Evolutionary conservation across 2,797 vertebrate species (phyloP), one percentile per base, ranked within the genome.

Genomic region (Hippopotamyrus pictus): DNA sequence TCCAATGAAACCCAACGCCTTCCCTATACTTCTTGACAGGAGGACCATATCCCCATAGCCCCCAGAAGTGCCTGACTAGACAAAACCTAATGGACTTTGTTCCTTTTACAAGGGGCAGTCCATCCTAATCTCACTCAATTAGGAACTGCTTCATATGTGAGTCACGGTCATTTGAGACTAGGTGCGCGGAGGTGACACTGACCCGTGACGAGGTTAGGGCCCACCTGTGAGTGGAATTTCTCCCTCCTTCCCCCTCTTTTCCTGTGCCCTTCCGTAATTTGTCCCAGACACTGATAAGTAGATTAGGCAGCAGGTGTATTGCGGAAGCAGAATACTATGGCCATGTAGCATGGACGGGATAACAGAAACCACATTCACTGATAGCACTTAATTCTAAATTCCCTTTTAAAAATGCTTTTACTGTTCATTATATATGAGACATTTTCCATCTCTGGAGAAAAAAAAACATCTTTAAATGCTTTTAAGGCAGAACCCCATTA

Each of bases 101-200:
- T 93, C 94, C 94, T 95, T 96, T 90, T 94, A 91, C 91, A 93
- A 93, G 91, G 90, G 91, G 89, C 91, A 88, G 89, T 54, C 88
- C 87, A 94, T 95, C 94, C 94, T 95, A 95, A 95, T 95, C 95
- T 96, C 90, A 90, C 96, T 95, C 95, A 95, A 92, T 95, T 95
- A 95, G 93, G 90, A 92, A 90, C 90, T 89, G 90, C 92, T 90
- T 96, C 95, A 95, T 92, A 94, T 91, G 90, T 92, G 95, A 94
- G 97, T 95, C 94, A 96, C 92, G 93, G 94, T 95, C 95, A 96
- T 92, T 92, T 92, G 93, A 96, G 95, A 94, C 90, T 92, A 91
- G 92, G 91, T 92, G 92, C 90, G 92, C 91, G 93, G 90, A 92
- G 94, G 92, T 91, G 91, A 93, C 88, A 88, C 83, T 92, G 95